These are phyloP conservation scores for Acleris laterana DNA, from an alignment of 2,888 invertebrate genomes.

Conservation along the genomic window DNA sequence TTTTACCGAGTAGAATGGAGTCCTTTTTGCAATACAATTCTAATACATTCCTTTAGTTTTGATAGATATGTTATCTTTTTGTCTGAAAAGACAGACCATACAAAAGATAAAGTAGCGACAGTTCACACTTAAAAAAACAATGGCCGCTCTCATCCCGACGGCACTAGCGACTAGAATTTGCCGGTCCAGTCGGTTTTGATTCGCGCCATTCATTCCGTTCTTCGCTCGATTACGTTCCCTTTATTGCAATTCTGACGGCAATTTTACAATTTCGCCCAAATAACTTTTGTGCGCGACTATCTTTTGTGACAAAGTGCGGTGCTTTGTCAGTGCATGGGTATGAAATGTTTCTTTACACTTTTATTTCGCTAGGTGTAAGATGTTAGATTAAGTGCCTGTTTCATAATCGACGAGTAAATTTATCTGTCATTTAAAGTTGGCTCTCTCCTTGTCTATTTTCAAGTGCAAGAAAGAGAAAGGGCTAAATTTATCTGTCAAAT, in stretches of 20 bases:
- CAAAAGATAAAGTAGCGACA: neutral
- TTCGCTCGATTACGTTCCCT: slow-evolving; percentile 21
- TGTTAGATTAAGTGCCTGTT: no score
- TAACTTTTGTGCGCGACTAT: slow-evolving; percentile 18
- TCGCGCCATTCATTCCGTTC: slow-evolving; percentile 1
- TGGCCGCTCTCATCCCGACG: neutral
- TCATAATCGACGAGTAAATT: no score
- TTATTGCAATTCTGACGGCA: slow-evolving; percentile 9
- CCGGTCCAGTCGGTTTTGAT: neutral
- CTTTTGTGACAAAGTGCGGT: neutral
- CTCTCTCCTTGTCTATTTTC: no score
- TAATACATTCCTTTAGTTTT: no score
- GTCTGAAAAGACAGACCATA: neutral
- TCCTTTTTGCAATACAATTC: no score
- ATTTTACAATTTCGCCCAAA: slow-evolving; percentile 24
- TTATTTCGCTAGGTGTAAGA: no score
- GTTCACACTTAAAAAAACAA: neutral
- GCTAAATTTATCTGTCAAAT: no score
- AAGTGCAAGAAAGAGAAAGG: no score
- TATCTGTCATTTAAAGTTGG: no score
- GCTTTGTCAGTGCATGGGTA: neutral
- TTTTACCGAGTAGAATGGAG: no score
- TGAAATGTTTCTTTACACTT: neutral
- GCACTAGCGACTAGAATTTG: slow-evolving; percentile 4
- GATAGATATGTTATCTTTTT: no score